phyloP scores from a whole-genome alignment of 2,113 vertebrate species.

The Cynoglossus semilaevis region DNA sequence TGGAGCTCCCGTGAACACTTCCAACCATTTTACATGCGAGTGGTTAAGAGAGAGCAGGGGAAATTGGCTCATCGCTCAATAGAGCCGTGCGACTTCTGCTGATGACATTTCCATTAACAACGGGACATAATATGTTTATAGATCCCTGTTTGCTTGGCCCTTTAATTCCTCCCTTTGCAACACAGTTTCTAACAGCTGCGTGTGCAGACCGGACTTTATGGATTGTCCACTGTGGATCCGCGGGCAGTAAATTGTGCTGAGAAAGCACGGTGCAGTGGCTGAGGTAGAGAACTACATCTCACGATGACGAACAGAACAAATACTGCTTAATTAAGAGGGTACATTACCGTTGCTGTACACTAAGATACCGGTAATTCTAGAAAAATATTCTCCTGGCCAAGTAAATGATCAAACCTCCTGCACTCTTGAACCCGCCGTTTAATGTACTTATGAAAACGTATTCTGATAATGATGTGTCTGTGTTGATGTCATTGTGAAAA shows the following conservation, averaged over 20 bases:
- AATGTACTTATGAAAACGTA: slow-evolving; percentile 24
- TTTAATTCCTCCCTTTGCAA: slow-evolving; percentile 70
- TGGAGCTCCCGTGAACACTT: slow-evolving; percentile 52
- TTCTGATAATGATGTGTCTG: slow-evolving; percentile 20
- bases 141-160: slow-evolving; percentile 66
- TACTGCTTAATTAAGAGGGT: slow-evolving; percentile 36
- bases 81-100: slow-evolving; percentile 57
- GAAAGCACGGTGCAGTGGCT: slow-evolving; percentile 46
- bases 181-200: slow-evolving; percentile 63
- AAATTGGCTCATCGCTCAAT: slow-evolving; percentile 60
- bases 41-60: slow-evolving; percentile 53
- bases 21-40: slow-evolving; percentile 69
- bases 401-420: slow-evolving; percentile 4
- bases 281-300: slow-evolving; percentile 32
- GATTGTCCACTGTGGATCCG: slow-evolving; percentile 60
- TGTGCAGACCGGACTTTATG: slow-evolving; percentile 59
- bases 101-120: slow-evolving; percentile 71
- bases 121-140: slow-evolving; percentile 74
- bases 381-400: neutral
- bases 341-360: slow-evolving; percentile 2
- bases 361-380: slow-evolving; percentile 11
- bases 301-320: slow-evolving; percentile 26
- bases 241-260: slow-evolving; percentile 67
- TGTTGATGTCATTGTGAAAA: slow-evolving; percentile 38
- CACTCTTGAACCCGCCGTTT: slow-evolving; percentile 23